Evolutionary conservation across 2,888 invertebrate genomes (phyloP), one percentile per base, ranked within the genome.

Genomic region (Galerucella calmariensis): DNA sequence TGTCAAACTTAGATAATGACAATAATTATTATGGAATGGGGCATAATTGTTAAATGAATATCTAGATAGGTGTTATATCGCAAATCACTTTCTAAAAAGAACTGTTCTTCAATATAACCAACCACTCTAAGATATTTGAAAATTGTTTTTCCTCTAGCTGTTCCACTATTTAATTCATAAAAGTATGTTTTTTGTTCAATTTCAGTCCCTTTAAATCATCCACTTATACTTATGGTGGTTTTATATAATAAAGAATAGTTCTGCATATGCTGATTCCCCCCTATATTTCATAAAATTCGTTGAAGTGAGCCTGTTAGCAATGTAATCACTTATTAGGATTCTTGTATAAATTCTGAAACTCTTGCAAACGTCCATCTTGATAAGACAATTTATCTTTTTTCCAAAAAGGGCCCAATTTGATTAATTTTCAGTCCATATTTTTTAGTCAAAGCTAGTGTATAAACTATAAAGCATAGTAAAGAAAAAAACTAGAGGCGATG

Each of bases 21-120:
- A 86, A 86, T 86, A 86, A 86, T 83, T 79, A 79, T 79, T 79
- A 78, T 79, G 85, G 85, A 85, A 85, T 85, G 86, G 83, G 86
- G 85, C 85, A 85, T 81, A 81, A 83, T 85, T 84, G 83, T 82
- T 73, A 67, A 73, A 58, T 24, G n/a, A 73, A 46, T 61, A 58
- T 62, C 67, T 75, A 75, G 66, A 72, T 75, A 75, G 73, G 72
- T 73, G 75, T 69, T 75, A 69, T 72, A 73, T 66, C 59, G 72
- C 70, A 71, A 71, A 66, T 71, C 53, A 71, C 70, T 71, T 71
- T 71, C 24, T 41, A 46, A 44, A 8, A 46, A 11, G 20, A 20
- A 65, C 46, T 65, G 20, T 41, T 41, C 63, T 65, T 46, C 46
- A 65, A 20, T 16, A 46, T 44, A 5, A 14, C 41, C 16, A 44